Evolutionary conservation across 2,888 invertebrate species (phyloP).

Genomic region (Brenthis hecate): DNA sequence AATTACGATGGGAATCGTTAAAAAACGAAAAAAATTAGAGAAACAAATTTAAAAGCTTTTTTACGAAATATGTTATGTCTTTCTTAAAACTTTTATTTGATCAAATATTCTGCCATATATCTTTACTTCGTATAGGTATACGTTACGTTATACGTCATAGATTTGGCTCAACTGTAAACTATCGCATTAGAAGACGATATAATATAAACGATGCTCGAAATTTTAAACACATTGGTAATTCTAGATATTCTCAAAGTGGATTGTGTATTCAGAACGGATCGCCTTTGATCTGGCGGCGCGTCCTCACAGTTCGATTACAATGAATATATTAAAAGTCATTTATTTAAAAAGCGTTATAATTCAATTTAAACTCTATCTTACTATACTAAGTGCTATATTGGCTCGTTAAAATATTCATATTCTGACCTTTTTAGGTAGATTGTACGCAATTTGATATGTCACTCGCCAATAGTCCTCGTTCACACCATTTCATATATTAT

Average conservation of each 20-base stretch:
- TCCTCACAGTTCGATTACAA: slow-evolving; percentile 48
- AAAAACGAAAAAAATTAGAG: too few species aligned
- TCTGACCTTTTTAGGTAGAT: slow-evolving; percentile 23
- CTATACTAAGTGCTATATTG: slow-evolving; percentile 19
- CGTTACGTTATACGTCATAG: too few species aligned
- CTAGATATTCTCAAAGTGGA: slow-evolving; percentile 45
- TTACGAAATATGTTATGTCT: too few species aligned
- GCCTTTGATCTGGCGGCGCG: slow-evolving; percentile 50
- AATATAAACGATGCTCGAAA: slow-evolving; percentile 38
- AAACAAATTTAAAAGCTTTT: too few species aligned
- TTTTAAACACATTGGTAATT: slow-evolving; percentile 46
- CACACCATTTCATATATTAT: slow-evolving; percentile 45
- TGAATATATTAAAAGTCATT: slow-evolving; percentile 39
- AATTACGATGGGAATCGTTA: too few species aligned
- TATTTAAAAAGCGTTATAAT: slow-evolving; percentile 9
- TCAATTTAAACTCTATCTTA: slow-evolving; percentile 30
- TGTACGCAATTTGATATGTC: slow-evolving; percentile 45
- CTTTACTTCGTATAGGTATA: too few species aligned
- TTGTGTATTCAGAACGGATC: slow-evolving; percentile 59
- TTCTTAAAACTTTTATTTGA: too few species aligned
- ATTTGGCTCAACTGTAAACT: slow-evolving; percentile 13
- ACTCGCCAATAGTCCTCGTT: slow-evolving; percentile 46
- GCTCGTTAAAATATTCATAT: slow-evolving; percentile 10
- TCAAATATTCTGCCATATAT: too few species aligned
- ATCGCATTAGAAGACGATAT: slow-evolving; percentile 15